A percentile compares a stretch with the other conserved stretches of the same genome.
Evolutionary conservation across 64 coral and sea anemone genomes (phyloP).

Genomic region (Montipora foliosa): DNA sequence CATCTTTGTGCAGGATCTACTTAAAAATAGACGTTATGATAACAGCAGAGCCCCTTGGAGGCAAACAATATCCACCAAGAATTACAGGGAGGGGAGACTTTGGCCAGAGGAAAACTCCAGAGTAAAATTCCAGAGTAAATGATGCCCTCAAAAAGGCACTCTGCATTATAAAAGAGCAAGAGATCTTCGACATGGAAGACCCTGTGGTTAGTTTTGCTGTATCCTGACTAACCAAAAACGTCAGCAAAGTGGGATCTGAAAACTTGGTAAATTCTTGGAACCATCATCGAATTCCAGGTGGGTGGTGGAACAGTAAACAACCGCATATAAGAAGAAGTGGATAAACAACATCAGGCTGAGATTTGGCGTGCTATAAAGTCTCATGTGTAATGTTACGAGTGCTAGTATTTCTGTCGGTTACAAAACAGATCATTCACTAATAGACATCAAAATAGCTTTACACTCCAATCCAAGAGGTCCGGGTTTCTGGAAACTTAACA

Average conservation of each 20-base stretch:
- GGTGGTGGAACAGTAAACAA: neutral
- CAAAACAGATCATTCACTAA: no score
- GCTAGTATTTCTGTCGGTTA: no score
- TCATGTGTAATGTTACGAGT: no score
- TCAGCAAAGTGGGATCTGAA: conserved; percentile 46
- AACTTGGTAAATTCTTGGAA: conserved; percentile 73
- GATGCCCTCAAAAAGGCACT: conserved; percentile 49
- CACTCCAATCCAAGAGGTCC: no score
- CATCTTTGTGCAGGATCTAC: conserved; percentile 56
- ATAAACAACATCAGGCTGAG: no score
- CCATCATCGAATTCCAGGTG: conserved; percentile 70
- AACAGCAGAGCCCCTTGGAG: conserved; percentile 43
- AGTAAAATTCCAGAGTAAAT: conserved; percentile 41
- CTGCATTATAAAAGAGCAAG: conserved; percentile 24
- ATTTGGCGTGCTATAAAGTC: no score
- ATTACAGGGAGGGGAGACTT: conserved; percentile 45
- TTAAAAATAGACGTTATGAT: conserved; percentile 17
- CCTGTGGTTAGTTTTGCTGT: conserved; percentile 29
- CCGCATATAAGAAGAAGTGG: neutral
- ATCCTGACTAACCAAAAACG: conserved; percentile 44
- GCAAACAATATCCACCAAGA: conserved; percentile 57
- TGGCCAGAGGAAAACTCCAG: conserved; percentile 57
- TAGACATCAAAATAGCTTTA: no score
- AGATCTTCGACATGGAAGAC: conserved; percentile 47
- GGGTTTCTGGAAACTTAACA: no score